Conservation (phyloP, 2,888 invertebrate genomes). For the Xestobium rufovillosum region DNA sequence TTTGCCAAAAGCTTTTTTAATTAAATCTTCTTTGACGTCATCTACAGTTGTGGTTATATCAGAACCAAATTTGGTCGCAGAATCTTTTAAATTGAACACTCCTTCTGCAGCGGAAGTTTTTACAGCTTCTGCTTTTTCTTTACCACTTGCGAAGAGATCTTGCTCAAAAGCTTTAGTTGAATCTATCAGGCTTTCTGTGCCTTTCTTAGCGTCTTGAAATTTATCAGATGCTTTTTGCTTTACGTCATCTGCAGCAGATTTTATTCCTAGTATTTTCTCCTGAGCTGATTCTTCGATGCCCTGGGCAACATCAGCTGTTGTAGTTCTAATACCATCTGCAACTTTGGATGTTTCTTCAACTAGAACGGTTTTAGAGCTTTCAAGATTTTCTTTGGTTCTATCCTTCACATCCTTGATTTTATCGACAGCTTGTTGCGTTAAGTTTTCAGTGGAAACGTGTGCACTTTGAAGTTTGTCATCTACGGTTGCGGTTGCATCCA, state of each 20-base stretch:
- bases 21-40: not conserved
- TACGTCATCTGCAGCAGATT: not conserved
- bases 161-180: too few relatives aligned
- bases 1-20: not conserved
- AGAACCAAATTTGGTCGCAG: constrained; percentile 5
- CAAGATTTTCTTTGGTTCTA: constrained; percentile 8
- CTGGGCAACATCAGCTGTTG: constrained; percentile 11
- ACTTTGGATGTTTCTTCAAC: constrained; percentile 13
- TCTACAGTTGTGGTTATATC: constrained; percentile 1
- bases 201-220: not conserved
- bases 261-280: not conserved
- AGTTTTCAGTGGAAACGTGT: too few relatives aligned
- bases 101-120: not conserved
- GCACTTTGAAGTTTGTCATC: constrained; percentile 2
- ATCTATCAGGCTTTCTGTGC: too few relatives aligned
- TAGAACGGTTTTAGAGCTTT: constrained; percentile 9
- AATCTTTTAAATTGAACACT: constrained; percentile 11
- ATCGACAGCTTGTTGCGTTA: not conserved
- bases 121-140: too few relatives aligned
- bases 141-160: too few relatives aligned
- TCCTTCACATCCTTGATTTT: constrained; percentile 2
- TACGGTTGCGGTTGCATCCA: constrained; percentile 5
- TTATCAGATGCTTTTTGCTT: not conserved
- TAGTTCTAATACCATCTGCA: constrained; percentile 10
- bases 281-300: constrained; percentile 1